Conservation (phyloP, 2,888 invertebrate genomes). For the Apotomis turbidana region DNA sequence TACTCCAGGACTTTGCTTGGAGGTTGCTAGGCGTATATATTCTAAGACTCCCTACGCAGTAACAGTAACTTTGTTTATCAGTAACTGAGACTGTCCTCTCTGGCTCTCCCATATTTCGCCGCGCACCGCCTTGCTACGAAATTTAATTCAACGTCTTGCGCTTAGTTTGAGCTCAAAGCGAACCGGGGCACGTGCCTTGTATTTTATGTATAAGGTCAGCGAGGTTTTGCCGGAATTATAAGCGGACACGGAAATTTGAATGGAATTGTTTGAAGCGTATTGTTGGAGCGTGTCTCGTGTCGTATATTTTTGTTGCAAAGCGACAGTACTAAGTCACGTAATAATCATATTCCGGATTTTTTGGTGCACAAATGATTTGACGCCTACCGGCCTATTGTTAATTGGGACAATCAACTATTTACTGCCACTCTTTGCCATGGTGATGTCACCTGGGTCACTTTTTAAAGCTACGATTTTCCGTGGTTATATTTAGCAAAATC, state of each 20-base stretch:
- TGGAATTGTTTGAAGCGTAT: conserved; percentile 15
- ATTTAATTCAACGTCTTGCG: conserved; percentile 69
- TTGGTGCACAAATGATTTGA: too few species aligned
- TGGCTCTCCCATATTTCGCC: conserved; percentile 58
- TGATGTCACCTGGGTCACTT: too few species aligned
- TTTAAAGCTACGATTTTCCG: too few species aligned
- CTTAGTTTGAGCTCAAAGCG: conserved; percentile 57
- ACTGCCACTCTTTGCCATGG: too few species aligned
- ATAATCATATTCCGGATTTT: too few species aligned
- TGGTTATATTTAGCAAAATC: too few species aligned
- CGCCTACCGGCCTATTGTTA: too few species aligned
- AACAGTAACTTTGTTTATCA: conserved; percentile 14
- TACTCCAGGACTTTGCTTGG: too few species aligned
- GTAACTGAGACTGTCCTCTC: conserved; percentile 11
- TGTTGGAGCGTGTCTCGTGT: neutral
- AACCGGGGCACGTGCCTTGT: conserved; percentile 42
- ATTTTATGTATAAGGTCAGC: conserved; percentile 38
- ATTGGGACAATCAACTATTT: too few species aligned
- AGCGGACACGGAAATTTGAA: conserved; percentile 33
- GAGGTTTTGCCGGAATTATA: conserved; percentile 42
- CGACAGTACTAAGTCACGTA: neutral
- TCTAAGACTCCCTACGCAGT: neutral
- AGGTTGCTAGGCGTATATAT: too few species aligned
- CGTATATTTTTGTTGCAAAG: neutral
- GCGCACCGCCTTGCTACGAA: conserved; percentile 59